These are phyloP conservation scores for Pherbina coryleti DNA, from an alignment of 2,888 invertebrate genomes.

Conservation along the genomic window DNA sequence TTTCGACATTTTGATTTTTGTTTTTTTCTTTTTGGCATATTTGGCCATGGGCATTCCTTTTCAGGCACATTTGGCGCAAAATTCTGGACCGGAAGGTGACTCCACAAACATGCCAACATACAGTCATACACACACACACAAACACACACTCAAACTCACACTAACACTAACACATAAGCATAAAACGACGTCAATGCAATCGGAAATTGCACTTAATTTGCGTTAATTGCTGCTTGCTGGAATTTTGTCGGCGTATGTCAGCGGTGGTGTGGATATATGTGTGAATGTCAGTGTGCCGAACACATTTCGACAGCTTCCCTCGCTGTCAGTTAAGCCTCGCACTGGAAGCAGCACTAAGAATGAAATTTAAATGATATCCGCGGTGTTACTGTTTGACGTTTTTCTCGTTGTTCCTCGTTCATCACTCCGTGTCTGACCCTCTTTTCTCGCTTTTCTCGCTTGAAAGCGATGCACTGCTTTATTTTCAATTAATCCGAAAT, in stretches of 20 bases:
- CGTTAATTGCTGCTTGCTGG: slow-evolving; percentile 23
- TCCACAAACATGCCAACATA: slow-evolving; percentile 8
- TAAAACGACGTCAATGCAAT: neutral
- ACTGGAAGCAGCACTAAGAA: neutral
- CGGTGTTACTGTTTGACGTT: neutral
- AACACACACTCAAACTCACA: slow-evolving; percentile 24
- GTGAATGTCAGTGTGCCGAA: slow-evolving; percentile 7
- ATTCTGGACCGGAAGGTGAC: neutral
- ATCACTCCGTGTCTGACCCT: neutral
- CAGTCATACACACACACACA: neutral
- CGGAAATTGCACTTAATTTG: slow-evolving; percentile 32
- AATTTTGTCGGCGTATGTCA: neutral
- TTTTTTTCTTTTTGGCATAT: slow-evolving; percentile 4
- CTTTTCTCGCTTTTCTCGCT: too few relatives aligned
- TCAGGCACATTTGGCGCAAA: neutral
- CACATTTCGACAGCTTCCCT: neutral
- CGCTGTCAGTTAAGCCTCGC: neutral
- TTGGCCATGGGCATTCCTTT: neutral
- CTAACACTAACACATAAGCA: slow-evolving; percentile 35
- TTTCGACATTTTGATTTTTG: too few relatives aligned
- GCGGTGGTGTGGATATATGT: neutral
- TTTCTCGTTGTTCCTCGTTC: neutral
- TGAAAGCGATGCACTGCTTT: neutral
- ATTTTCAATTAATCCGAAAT: neutral
- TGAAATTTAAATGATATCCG: slow-evolving; percentile 17